Evolutionary conservation across 2,888 invertebrate genomes (phyloP), one percentile per base, ranked within the genome.

Genomic region (Ceratothoa steindachneri): DNA sequence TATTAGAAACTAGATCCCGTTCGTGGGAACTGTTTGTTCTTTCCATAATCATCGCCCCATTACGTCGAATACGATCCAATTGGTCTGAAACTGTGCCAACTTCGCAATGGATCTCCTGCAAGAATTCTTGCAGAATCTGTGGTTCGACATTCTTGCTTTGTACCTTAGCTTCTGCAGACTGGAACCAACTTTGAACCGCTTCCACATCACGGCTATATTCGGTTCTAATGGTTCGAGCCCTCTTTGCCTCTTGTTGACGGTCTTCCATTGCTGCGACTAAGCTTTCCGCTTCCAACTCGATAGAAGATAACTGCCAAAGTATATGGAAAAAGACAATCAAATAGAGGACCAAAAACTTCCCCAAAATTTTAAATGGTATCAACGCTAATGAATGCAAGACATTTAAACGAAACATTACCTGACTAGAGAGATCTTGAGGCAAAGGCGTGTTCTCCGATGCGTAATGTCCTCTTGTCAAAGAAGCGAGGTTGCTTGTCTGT

Each of bases 221-320:
- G 69, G 89, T 88, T 73, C 93, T 89, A 74, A 91, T 88, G 19
- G 92, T 92, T 82, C 90, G 89, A 28, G 94, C 95, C 80, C 93
- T 90, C 84, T 93, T 93, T 86, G 92, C 91, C 84, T 93, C 93
- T 83, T 92, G 88, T 83, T 91, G 90, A 84, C 93, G 93, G 83
- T 93, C 92, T 83, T 93, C 94, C 91, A 95, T 92, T 68, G 89
- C 89, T 82, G 90, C 90, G 70, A 89, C 88, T 72, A 93, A 87
- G 79, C 90, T 89, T 85, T 95, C 95, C 67, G 91, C 89, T 72
- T 91, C 87, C 81, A 95, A 85, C 85, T 95, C 95, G 82, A 95
- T 87, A 80, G 90, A 89, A 68, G 92, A 93, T 81, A 94, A 71
- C 79, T 79, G 74, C 5, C n/a, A 24, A 27, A 22, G 86, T 86